Evolutionary conservation across 1,140 invertebrate genomes (phyloP), one percentile per base, ranked within the genome.

Genomic region (Drosophila pachea): DNA sequence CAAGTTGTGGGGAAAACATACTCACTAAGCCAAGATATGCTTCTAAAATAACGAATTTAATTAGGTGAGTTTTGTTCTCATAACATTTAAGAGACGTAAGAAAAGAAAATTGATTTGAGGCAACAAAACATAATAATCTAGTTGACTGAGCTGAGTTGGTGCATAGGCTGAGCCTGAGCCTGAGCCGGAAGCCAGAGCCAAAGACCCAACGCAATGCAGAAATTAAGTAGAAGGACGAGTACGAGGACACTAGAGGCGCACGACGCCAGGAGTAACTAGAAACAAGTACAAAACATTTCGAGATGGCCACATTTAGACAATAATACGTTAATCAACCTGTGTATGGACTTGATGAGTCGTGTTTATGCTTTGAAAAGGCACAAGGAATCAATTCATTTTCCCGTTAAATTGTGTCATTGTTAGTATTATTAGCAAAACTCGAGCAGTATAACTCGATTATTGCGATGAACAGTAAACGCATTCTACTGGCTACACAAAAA

Each of bases 241-340:
- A 61, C 61, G 49, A 38, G 68, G 61, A 49, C 62, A 42, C 72
- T 86, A 84, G 33, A 84, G 79, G 69, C 79, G 81, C 67, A 86
- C 81, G 53, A 86, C 82, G 71, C 81, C 81, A 60, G 81, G 71
- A 42, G 81, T 86, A 86, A 86, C 81, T 86, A 86, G 75, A 86
- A 86, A 86, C 74, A 73, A 86, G 76, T 86, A 86, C 60, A 86
- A 71, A 86, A 76, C 36, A 74, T 65, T 49, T 36, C 60, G 22
- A 68, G 16, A 33, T 60, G 61, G 22, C 22, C 55, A 71, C 63
- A 74, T 66, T 59, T 62, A 64, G 62, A 74, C 65, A 49, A 50
- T 56, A 43, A 50, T 49, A 50, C n/a, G 55, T 40, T 22, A 38
- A 61, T 38, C 22, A 22, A 50, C 16, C n/a, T 9, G 36, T 12